Evolutionary conservation across 2,797 vertebrate species (phyloP).

Genomic region (Alosa sapidissima): DNA sequence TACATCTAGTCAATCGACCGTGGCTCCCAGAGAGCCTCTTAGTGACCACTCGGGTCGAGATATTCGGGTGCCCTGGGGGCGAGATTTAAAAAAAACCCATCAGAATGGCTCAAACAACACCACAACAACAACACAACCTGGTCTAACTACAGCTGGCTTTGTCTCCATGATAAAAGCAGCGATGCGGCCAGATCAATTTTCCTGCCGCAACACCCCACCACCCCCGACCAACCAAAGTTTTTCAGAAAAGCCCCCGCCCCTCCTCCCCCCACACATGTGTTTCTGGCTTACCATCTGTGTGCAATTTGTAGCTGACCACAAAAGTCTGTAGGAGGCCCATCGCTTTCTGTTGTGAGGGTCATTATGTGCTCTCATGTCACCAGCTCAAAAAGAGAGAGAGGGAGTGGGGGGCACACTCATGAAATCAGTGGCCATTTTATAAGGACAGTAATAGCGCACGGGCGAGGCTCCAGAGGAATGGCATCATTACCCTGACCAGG

Average conservation of each 20-base stretch:
- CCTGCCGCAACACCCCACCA: neutral
- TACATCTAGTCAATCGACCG: neutral
- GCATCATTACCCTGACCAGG: neutral
- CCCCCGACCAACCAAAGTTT: neutral
- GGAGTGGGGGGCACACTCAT: neutral
- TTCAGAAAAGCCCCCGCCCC: neutral
- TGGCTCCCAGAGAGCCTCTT: neutral
- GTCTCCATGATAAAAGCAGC: neutral
- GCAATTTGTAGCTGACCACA: conserved; percentile 21
- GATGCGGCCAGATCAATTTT: neutral
- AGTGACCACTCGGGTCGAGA: neutral
- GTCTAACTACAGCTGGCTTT: neutral
- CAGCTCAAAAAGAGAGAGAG: neutral
- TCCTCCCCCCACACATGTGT: neutral
- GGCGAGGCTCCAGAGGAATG: neutral
- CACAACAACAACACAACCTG: neutral
- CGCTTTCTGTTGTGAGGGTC: conserved; percentile 7
- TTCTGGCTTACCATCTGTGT: conserved; percentile 9
- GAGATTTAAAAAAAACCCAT: neutral
- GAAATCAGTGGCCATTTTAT: neutral
- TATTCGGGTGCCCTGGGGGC: neutral
- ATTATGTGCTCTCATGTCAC: neutral
- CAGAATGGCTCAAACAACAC: neutral
- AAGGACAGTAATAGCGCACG: neutral
- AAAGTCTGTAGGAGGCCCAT: neutral